Base-by-base conservation (phyloP, 2,113 vertebrate species). In the Desmodus rotundus region DNA sequence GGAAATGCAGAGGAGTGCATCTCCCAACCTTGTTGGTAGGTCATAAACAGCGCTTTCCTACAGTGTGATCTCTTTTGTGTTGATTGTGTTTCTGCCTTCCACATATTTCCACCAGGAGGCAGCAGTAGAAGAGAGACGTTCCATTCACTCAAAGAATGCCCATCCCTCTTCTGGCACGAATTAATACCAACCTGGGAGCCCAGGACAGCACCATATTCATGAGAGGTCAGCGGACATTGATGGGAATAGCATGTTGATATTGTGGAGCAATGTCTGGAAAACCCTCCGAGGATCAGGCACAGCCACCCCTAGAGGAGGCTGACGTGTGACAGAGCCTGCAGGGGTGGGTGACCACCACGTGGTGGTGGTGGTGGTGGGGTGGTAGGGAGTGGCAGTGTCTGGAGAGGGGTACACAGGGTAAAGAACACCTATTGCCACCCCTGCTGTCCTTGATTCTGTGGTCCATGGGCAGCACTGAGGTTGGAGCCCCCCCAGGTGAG, bases 361-460 rank as follows among this genome's bases (percentile, higher is more conserved):
- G 11, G 4, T 31, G 7, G 36, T n/a, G 26, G 9, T 65, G 36
- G 16, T 58, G 6, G 28, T 0, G 4, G 2, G n/a, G 7, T 28
- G 45, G 24, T 33, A 52, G 47, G 26, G 19, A 38, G 77, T 31
- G 4, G 13, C 3, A 2, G 0, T 24, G 16, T 24, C 36, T 88
- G 24, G 22, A 13, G 33, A 56, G 2, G 14, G 13, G 68, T 56
- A 17, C 43, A 41, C 20, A 70, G n/a, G 56, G 19, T 12, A 5
- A 65, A 81, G 65, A 80, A 54, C 28, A 20, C 52, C 50, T 52
- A 16, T 68, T 78, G 61, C 19, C 20, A 63, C 10, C 4, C 17
- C 4, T 63, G 70, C 47, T 70, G 38, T 31, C 56, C 54, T 47
- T 31, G 3, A 47, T 47, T 80, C n/a, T 68, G n/a, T 58, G 36